These are phyloP conservation scores for Proctacanthus coquilletti DNA, from an alignment of 1,140 invertebrate species.

Conservation along the genomic window DNA sequence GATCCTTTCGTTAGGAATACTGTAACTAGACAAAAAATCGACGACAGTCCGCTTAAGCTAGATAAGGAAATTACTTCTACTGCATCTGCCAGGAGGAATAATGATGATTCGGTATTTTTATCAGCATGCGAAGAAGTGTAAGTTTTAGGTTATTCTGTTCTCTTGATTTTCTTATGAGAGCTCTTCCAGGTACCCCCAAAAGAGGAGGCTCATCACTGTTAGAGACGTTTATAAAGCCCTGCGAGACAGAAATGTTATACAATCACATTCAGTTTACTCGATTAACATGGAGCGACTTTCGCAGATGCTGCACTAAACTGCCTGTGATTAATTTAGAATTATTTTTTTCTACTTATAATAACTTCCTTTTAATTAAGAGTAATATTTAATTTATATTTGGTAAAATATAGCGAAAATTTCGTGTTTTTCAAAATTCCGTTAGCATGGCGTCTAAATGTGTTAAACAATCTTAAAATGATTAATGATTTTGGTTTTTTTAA, in stretches of 20 bases:
- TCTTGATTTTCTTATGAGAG: neutral
- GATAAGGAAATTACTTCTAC: constrained; percentile 34
- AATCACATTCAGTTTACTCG: constrained; percentile 39
- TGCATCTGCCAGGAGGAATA: constrained; percentile 34
- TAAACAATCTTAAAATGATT: too few relatives aligned
- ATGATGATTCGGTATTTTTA: constrained; percentile 25
- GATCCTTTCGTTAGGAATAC: constrained; percentile 25
- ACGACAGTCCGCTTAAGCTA: constrained; percentile 32
- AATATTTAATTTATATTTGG: too few relatives aligned
- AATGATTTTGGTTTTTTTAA: too few relatives aligned
- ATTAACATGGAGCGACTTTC: constrained; percentile 42
- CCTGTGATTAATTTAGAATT: too few relatives aligned
- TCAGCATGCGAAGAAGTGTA: constrained; percentile 28
- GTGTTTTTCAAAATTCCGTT: too few relatives aligned
- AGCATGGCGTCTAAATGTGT: too few relatives aligned
- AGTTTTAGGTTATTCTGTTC: constrained; percentile 4
- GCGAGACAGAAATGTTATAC: constrained; percentile 36
- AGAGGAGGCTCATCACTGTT: constrained; percentile 31
- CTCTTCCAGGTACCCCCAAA: constrained; percentile 26
- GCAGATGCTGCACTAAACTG: constrained; percentile 36
- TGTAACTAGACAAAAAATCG: constrained; percentile 25
- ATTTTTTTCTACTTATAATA: too few relatives aligned
- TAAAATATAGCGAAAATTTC: too few relatives aligned
- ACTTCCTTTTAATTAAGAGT: too few relatives aligned
- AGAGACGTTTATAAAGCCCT: constrained; percentile 38